phyloP scores from a whole-genome alignment of 2,797 vertebrate genomes.

The Brachyalestes nurse region DNA sequence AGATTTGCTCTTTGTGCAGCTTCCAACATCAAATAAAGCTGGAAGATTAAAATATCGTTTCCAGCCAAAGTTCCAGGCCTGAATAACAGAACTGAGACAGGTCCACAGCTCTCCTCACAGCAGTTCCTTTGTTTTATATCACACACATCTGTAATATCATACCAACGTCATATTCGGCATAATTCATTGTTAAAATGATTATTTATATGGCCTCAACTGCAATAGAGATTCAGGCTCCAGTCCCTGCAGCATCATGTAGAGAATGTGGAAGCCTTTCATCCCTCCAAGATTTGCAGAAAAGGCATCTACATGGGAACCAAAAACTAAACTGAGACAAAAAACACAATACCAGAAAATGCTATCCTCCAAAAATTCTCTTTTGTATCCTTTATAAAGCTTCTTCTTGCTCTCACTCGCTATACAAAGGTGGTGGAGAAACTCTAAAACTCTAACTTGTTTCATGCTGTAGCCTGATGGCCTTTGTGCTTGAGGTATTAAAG shows the following conservation, averaged over 20 bases:
- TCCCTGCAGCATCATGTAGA: neutral
- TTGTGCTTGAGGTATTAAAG: conserved; percentile 38
- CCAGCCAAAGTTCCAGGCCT: neutral
- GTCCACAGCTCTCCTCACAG: conserved; percentile 9
- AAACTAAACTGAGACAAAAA: neutral
- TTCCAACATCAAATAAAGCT: neutral
- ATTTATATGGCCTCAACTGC: neutral
- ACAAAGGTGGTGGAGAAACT: conserved; percentile 39
- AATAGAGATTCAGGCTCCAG: neutral
- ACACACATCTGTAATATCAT: conserved; percentile 11
- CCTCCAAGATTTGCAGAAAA: neutral
- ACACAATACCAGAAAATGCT: neutral
- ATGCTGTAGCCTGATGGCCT: conserved; percentile 47
- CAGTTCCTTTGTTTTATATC: conserved; percentile 20
- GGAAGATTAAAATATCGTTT: conserved; percentile 15
- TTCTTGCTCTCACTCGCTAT: conserved; percentile 18
- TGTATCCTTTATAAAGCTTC: neutral
- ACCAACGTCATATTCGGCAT: neutral
- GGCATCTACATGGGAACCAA: neutral
- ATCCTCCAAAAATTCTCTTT: conserved; percentile 7
- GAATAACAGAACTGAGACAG: neutral
- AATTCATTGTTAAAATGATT: conserved; percentile 1
- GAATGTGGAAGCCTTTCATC: neutral
- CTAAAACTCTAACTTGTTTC: conserved; percentile 36
- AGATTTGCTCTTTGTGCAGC: neutral